These are phyloP conservation scores for Bolinopsis microptera DNA, from an alignment of 37 sponge, comb jelly and placozoan species.

Conservation along the genomic window DNA sequence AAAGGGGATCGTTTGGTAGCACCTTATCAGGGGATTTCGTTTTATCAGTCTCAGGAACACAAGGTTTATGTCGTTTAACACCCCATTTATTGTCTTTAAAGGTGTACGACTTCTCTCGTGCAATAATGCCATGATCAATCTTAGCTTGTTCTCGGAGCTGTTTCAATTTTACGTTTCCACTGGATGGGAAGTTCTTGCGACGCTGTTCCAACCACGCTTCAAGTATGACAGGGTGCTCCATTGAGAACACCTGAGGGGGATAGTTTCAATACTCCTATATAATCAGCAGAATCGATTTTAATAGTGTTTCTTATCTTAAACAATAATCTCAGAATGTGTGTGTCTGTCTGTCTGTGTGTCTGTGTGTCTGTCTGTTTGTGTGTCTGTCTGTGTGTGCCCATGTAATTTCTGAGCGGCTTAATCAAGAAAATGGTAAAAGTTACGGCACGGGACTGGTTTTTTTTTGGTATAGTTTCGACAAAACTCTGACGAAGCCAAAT, in stretches of 20 bases:
- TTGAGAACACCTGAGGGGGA: conserved; percentile 23
- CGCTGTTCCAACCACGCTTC: conserved; percentile 45
- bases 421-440: no score
- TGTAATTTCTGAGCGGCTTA: no score
- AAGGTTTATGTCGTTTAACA: conserved; percentile 45
- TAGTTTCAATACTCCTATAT: neutral
- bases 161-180: conserved; percentile 36
- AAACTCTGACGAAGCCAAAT: no score
- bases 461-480: no score
- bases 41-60: neutral
- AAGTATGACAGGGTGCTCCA: conserved; percentile 45
- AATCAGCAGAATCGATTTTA: neutral
- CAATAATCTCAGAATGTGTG: no score
- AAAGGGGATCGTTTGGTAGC: neutral
- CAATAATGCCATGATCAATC: neutral
- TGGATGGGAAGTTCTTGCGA: conserved; percentile 31
- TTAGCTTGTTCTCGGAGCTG: conserved; percentile 12
- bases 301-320: no score
- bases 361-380: no score
- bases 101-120: neutral
- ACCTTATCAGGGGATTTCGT: no score
- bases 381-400: no score
- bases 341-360: no score
- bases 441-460: no score
- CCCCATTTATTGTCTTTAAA: conserved; percentile 25